Conservation (phyloP, 2,113 vertebrate genomes). For the Uria aalge region DNA sequence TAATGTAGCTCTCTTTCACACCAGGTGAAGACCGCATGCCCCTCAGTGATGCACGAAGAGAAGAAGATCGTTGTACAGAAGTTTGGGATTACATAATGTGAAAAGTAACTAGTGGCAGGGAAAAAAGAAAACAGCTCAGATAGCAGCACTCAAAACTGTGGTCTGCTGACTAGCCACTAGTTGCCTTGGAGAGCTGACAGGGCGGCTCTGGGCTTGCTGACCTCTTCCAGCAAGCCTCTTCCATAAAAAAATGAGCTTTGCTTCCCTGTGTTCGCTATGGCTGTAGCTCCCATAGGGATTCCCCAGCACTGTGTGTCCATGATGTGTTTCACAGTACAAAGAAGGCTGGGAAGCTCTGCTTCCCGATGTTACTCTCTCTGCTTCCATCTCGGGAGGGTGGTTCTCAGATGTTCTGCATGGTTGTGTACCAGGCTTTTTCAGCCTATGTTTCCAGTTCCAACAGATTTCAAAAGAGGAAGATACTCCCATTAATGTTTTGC, state of each 20-base stretch:
- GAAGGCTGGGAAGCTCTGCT: not conserved
- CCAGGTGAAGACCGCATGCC: not conserved
- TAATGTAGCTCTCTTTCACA: not conserved
- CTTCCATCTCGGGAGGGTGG: not conserved
- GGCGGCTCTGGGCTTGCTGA: not conserved
- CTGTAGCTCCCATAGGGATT: not conserved
- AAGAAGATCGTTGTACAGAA: not conserved
- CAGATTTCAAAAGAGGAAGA: constrained; percentile 22
- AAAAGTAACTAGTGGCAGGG: not conserved
- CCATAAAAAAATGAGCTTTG: not conserved
- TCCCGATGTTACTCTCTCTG: not conserved
- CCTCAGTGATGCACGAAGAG: not conserved
- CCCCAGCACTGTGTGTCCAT: not conserved
- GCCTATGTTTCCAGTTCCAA: not conserved
- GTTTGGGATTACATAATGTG: not conserved
- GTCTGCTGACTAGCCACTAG: not conserved
- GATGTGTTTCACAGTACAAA: not conserved
- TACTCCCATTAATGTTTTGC: constrained; percentile 58
- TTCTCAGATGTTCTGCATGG: not conserved
- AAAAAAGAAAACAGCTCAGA: not conserved
- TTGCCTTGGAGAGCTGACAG: not conserved
- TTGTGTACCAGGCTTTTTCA: not conserved
- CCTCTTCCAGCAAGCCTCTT: not conserved
- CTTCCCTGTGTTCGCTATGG: not conserved
- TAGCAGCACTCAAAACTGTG: not conserved